Percentiles rank a stretch among this genome's conserved stretches.
phyloP scores from a whole-genome alignment of 2,888 invertebrate species.

The Gandaritis pyraliata region DNA sequence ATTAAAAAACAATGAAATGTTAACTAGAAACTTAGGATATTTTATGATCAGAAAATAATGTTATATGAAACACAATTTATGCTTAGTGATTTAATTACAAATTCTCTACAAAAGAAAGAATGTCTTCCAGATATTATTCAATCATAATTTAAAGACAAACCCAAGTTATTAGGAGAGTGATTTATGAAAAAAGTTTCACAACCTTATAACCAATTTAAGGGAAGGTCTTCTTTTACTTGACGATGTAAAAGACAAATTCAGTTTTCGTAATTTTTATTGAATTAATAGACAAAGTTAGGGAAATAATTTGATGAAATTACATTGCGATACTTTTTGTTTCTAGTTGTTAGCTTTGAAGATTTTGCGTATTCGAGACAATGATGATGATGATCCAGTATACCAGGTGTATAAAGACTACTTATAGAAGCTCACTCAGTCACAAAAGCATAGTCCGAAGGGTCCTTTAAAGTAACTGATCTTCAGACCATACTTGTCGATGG shows the following conservation, averaged over 20 bases:
- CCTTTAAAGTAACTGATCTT: not conserved
- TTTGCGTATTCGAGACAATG: not conserved
- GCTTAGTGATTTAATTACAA: too few relatives aligned
- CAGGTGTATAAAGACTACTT: too few relatives aligned
- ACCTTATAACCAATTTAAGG: conserved; percentile 67
- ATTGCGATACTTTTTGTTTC: conserved; percentile 9
- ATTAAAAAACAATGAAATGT: too few relatives aligned
- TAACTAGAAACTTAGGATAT: too few relatives aligned
- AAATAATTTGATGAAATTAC: conserved; percentile 24
- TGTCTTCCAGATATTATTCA: conserved; percentile 53
- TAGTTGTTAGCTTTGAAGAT: conserved; percentile 2
- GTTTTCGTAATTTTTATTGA: conserved; percentile 50
- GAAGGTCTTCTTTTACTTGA: conserved; percentile 65
- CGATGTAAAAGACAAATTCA: conserved; percentile 57
- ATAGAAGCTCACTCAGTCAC: too few relatives aligned
- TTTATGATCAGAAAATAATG: too few relatives aligned
- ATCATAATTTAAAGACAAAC: conserved; percentile 57
- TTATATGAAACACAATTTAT: too few relatives aligned
- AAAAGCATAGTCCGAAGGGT: too few relatives aligned
- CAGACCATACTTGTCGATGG: too few relatives aligned
- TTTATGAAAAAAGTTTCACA: conserved; percentile 72
- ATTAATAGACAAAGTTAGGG: conserved; percentile 37
- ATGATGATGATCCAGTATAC: not conserved
- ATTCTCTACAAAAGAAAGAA: conserved; percentile 43
- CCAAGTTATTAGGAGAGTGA: conserved; percentile 60